Conservation (phyloP, 1,140 invertebrate species). For the Teleopsis dalmanni region DNA sequence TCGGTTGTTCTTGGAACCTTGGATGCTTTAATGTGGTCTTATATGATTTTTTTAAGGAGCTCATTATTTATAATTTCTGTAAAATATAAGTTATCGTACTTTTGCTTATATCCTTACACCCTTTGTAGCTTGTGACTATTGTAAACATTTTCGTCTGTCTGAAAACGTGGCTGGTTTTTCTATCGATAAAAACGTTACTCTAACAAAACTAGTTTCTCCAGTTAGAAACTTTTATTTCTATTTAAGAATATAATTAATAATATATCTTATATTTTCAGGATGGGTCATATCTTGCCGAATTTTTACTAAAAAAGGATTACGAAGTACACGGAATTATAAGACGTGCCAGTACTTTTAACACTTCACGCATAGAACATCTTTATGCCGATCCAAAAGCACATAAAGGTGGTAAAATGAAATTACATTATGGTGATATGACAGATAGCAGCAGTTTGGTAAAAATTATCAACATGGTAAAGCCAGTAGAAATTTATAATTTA, state of each 20-base stretch:
- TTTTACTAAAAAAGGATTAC: conserved; percentile 90
- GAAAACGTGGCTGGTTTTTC: neutral
- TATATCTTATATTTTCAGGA: conserved; percentile 59
- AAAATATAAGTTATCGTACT: too few relatives aligned
- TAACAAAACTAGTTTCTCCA: neutral
- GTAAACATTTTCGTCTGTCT: neutral
- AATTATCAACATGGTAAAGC: conserved; percentile 79
- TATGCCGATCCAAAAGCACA: conserved; percentile 85
- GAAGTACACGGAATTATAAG: conserved; percentile 94
- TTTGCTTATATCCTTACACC: too few relatives aligned
- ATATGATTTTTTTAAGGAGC: too few relatives aligned
- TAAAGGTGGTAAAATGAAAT: conserved; percentile 75
- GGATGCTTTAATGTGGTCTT: too few relatives aligned
- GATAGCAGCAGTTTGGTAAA: conserved; percentile 96
- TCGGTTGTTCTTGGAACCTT: too few relatives aligned
- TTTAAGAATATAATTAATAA: conserved; percentile 2
- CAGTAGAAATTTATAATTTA: conserved; percentile 96
- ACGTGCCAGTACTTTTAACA: conserved; percentile 94
- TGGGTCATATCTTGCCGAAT: conserved; percentile 97
- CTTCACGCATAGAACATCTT: conserved; percentile 88
- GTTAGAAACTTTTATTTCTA: neutral
- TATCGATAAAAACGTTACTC: neutral
- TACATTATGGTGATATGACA: conserved; percentile 99
- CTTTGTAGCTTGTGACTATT: too few relatives aligned
- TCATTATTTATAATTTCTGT: too few relatives aligned